Evolutionary conservation across 2,888 invertebrate species (phyloP).

Genomic region (Tromatobia lineatoria): DNA sequence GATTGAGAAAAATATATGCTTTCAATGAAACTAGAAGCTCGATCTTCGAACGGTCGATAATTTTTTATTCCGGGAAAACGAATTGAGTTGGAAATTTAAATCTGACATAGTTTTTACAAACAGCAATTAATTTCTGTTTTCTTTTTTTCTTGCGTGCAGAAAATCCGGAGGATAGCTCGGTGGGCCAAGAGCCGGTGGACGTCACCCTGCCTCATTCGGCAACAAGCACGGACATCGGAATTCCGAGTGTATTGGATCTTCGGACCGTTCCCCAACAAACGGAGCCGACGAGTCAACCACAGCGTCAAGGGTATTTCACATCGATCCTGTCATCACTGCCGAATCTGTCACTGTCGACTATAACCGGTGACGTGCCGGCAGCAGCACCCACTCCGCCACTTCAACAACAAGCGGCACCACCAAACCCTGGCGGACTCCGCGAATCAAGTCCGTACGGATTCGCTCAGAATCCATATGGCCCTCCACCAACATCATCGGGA

Average conservation of each 20-base stretch:
- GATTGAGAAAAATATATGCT: neutral
- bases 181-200: constrained; percentile 15
- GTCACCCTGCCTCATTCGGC: constrained; percentile 16
- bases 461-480: constrained; percentile 62
- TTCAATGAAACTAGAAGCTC: no score
- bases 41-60: no score
- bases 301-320: constrained; percentile 80
- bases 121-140: constrained; percentile 3
- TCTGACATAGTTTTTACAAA: neutral
- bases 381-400: constrained; percentile 33
- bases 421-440: constrained; percentile 32
- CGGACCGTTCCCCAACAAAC: constrained; percentile 27
- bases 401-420: constrained; percentile 39
- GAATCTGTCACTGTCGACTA: constrained; percentile 80
- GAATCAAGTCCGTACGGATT: constrained; percentile 64
- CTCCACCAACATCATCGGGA: constrained; percentile 56
- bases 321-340: constrained; percentile 82
- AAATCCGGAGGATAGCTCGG: constrained; percentile 42
- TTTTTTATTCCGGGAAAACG: neutral
- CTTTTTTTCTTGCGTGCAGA: constrained; percentile 28
- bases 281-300: constrained; percentile 64
- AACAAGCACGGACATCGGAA: constrained; percentile 33
- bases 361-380: constrained; percentile 74
- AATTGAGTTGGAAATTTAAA: neutral
- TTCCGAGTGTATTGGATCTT: constrained; percentile 41